Conservation (phyloP, 2,797 vertebrate species). For the Anas georgica region DNA sequence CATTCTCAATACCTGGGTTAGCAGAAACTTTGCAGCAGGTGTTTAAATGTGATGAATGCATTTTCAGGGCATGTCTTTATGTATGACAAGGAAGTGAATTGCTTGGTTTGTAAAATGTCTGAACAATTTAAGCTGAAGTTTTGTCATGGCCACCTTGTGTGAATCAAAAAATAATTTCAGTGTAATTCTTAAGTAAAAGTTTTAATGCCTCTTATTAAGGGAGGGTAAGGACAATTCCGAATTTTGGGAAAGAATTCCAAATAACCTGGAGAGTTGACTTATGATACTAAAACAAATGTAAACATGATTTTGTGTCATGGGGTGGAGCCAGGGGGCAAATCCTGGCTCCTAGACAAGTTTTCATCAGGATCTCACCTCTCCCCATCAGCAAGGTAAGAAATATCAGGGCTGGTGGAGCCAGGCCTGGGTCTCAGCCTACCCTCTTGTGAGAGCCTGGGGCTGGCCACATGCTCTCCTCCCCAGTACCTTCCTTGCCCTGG, state of each 20-base stretch:
- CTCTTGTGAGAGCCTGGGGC: not conserved
- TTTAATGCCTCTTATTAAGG: not conserved
- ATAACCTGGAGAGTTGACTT: not conserved
- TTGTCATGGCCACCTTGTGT: not conserved
- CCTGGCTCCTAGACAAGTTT: not conserved
- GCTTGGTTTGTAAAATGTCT: not conserved
- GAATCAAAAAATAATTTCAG: not conserved
- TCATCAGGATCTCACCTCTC: not conserved
- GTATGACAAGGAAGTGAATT: not conserved
- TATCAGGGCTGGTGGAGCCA: not conserved
- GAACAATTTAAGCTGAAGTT: not conserved
- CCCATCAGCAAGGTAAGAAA: rapidly evolving
- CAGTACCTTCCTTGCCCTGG: not conserved
- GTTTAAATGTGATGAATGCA: not conserved
- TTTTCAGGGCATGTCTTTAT: not conserved
- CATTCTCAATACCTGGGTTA: not conserved
- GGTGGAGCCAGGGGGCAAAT: not conserved
- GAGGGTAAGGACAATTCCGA: not conserved
- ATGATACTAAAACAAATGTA: not conserved
- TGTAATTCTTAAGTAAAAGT: not conserved
- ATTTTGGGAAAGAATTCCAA: not conserved
- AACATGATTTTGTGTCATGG: too few relatives aligned
- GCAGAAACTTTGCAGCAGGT: not conserved
- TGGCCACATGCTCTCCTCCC: not conserved
- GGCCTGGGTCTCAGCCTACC: not conserved